Percentiles rank a stretch among this genome's conserved stretches.
phyloP scores from a whole-genome alignment of 2,113 vertebrate species.

The Emydocephalus ijimae region DNA sequence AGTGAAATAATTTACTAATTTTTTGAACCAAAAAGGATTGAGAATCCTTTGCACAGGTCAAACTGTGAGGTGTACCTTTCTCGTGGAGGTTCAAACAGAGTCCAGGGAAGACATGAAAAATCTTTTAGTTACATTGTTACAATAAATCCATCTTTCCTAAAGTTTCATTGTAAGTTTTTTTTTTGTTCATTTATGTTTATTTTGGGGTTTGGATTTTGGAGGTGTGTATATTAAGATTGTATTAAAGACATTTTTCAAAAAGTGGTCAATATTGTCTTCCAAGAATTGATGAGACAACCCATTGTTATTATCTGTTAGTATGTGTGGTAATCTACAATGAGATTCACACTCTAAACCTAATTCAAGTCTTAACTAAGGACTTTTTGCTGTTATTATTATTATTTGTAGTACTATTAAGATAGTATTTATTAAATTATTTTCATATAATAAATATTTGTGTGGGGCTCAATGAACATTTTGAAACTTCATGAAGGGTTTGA shows the following conservation, averaged over 20 bases:
- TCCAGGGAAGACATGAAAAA: not conserved
- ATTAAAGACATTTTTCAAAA: not conserved
- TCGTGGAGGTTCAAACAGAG: not conserved
- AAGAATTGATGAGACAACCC: not conserved
- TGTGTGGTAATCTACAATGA: not conserved
- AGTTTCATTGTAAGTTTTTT: not conserved
- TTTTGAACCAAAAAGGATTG: not conserved
- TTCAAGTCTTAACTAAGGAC: not conserved
- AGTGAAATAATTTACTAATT: not conserved
- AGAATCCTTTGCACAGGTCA: not conserved
- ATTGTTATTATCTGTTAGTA: not conserved
- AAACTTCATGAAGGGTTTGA: not conserved
- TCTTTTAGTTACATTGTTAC: not conserved
- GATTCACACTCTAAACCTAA: not conserved
- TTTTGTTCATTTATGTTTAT: not conserved
- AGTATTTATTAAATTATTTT: not conserved
- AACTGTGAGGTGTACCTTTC: not conserved
- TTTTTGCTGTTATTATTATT: not conserved
- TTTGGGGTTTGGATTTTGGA: not conserved
- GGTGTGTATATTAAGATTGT: not conserved
- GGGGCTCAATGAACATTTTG: not conserved
- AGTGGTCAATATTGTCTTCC: not conserved
- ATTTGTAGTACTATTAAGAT: not conserved
- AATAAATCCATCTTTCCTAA: not conserved
- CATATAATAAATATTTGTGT: not conserved